phyloP scores from a whole-genome alignment of 2,113 vertebrate species.

The Trogon melanurus region DNA sequence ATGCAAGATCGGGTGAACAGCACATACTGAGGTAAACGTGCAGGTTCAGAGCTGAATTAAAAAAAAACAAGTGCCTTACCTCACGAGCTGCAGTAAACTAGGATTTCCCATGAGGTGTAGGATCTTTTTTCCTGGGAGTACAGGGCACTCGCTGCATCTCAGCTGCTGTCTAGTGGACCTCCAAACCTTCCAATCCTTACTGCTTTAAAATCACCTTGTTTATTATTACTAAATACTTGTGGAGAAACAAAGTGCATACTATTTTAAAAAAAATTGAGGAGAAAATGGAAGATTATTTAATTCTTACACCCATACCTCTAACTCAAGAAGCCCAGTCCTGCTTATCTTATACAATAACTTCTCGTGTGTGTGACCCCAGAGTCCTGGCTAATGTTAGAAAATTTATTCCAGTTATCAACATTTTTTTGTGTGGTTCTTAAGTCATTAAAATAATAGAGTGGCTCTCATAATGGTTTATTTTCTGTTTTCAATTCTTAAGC shows the following conservation, averaged over 20 bases:
- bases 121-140: background rate
- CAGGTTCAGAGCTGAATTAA: background rate
- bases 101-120: background rate
- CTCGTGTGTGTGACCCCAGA: background rate
- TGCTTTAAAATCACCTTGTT: background rate
- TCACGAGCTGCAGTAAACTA: background rate
- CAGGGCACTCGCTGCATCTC: rapidly evolving
- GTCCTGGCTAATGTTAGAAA: background rate
- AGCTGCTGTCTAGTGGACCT: background rate
- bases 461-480: background rate
- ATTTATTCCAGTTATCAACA: background rate
- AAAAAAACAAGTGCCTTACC: background rate
- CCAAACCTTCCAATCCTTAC: background rate
- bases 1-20: background rate
- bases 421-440: background rate
- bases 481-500: background rate
- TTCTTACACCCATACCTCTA: background rate
- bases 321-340: background rate
- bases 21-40: background rate
- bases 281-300: background rate
- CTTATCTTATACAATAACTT: background rate
- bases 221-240: background rate
- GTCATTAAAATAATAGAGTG: background rate
- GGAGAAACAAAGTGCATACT: background rate
- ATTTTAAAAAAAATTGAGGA: background rate